Percentiles rank a stretch among this genome's conserved stretches.
Conservation (phyloP, 2,113 vertebrate species). For the Tragelaphus strepsiceros region DNA sequence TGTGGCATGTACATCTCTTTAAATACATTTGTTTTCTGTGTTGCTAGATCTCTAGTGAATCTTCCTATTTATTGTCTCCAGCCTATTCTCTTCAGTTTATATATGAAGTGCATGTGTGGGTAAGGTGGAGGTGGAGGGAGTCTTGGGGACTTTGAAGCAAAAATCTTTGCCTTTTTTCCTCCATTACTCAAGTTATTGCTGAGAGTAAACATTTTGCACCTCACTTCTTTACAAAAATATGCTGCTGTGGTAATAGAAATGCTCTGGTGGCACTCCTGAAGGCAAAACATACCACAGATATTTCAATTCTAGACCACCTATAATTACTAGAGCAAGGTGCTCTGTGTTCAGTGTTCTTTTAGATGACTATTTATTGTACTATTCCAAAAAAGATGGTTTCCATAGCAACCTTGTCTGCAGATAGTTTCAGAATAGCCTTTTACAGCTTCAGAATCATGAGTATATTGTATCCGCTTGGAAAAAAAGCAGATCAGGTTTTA, state of each 20-base stretch:
- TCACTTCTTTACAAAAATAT: conserved; percentile 15
- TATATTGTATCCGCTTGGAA: conserved; percentile 44
- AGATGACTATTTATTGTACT: conserved; percentile 68
- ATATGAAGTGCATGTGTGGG: not conserved
- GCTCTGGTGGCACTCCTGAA: not conserved
- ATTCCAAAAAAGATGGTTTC: conserved; percentile 49
- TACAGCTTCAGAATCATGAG: conserved; percentile 52
- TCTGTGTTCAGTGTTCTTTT: conserved; percentile 42
- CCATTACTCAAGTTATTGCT: not conserved
- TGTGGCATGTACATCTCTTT: not conserved
- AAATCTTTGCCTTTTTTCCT: not conserved
- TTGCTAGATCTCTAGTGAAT: not conserved
- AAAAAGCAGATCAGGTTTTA: conserved; percentile 24
- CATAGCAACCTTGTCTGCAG: conserved; percentile 65
- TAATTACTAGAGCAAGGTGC: conserved; percentile 52
- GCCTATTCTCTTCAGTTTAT: not conserved
- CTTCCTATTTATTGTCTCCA: not conserved
- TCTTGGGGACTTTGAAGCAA: not conserved
- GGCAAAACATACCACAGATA: conserved; percentile 7
- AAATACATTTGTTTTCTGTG: not conserved
- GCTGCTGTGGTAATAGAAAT: conserved; percentile 11
- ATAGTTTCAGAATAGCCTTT: conserved; percentile 65
- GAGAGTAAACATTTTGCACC: not conserved
- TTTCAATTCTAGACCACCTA: conserved; percentile 21
- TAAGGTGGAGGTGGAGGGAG: not conserved